phyloP scores from a whole-genome alignment of 2,113 vertebrate species.

The Danionella cerebrum region DNA sequence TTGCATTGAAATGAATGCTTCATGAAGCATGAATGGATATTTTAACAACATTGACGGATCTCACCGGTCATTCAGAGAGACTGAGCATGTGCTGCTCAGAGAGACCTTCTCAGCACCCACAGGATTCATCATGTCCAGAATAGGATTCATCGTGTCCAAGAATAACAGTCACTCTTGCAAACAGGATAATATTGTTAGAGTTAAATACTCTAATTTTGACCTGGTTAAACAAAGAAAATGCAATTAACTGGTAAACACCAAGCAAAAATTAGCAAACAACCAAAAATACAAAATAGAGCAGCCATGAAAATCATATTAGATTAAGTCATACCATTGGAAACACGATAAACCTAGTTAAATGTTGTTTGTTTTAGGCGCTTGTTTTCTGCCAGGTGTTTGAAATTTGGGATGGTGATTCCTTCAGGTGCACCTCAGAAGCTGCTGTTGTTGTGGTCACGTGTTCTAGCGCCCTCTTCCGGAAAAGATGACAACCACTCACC shows the following conservation, averaged over 20 bases:
- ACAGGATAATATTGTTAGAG: no score
- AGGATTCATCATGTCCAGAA: slow-evolving; percentile 70
- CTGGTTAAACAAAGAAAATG: no score
- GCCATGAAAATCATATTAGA: no score
- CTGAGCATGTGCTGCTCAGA: slow-evolving; percentile 77
- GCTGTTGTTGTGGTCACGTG: not conserved
- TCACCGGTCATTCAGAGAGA: slow-evolving; percentile 89
- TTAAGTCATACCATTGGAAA: not conserved
- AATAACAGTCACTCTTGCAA: no score
- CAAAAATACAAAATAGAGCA: not conserved
- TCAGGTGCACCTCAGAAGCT: no score
- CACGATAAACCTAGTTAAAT: not conserved
- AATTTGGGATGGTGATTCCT: not conserved
- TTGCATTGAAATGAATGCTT: no score
- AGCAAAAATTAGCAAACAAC: not conserved
- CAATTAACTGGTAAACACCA: not conserved
- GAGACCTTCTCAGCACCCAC: slow-evolving; percentile 64
- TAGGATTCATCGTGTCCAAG: no score
- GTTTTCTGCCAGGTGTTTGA: not conserved
- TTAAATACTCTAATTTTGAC: no score
- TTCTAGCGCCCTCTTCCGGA: not conserved
- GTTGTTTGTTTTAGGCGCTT: not conserved
- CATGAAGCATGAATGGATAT: no score
- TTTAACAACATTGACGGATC: slow-evolving; percentile 27
- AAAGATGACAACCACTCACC: no score